Evolutionary conservation across 2,797 vertebrate species (phyloP).

Genomic region (Anisognathus igniventris): DNA sequence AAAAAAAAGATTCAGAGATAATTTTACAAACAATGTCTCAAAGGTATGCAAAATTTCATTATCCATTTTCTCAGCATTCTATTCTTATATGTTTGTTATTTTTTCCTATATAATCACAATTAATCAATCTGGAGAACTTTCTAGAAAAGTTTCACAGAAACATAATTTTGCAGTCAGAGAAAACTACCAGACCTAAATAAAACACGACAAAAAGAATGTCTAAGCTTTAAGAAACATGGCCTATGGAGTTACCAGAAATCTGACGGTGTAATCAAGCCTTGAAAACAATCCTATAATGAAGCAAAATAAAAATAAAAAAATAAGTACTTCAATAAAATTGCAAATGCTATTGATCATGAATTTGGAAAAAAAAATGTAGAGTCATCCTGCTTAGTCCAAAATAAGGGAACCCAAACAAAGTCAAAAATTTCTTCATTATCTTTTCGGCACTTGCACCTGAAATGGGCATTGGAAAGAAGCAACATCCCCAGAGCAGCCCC

Average conservation of each 20-base stretch:
- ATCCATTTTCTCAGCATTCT: neutral
- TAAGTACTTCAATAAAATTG: neutral
- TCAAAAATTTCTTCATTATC: neutral
- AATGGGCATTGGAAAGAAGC: neutral
- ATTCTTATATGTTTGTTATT: accelerated
- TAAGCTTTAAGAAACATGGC: neutral
- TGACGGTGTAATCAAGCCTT: neutral
- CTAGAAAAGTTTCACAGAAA: neutral
- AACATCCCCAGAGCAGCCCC: neutral
- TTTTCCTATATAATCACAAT: neutral
- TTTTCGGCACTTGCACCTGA: neutral
- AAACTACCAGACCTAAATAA: neutral
- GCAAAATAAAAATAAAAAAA: neutral
- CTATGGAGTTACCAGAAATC: neutral
- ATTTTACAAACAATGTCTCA: neutral
- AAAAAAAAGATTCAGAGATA: neutral
- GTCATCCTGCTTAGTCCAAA: neutral
- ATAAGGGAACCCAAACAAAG: neutral
- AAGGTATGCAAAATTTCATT: neutral
- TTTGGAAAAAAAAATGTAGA: neutral
- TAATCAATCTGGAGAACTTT: neutral
- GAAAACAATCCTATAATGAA: neutral
- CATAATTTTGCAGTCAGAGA: neutral
- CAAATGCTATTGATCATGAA: neutral
- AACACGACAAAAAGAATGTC: neutral